A percentile compares a stretch with the other conserved stretches of the same genome.
Evolutionary conservation across 1,140 invertebrate genomes (phyloP).

Genomic region (Drosophila ercepeae): DNA sequence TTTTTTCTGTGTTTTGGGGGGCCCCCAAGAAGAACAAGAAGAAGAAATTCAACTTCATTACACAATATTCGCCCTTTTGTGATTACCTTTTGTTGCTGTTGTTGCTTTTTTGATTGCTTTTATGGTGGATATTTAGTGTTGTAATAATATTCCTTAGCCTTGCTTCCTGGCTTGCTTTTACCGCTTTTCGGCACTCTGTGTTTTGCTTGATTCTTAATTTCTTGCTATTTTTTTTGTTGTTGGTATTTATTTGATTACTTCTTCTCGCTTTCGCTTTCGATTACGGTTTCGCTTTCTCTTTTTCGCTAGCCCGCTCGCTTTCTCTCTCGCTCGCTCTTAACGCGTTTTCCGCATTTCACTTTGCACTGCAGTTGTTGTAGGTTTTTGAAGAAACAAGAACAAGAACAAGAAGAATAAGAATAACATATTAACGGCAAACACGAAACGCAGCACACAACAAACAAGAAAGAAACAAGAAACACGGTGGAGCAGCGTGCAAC

Average conservation of each 20-base stretch:
- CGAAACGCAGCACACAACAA: conserved; percentile 49
- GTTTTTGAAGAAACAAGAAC: neutral
- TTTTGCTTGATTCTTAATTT: conserved; percentile 1
- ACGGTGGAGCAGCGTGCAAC: conserved; percentile 28
- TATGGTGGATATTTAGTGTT: conserved; percentile 21
- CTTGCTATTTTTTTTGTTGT: neutral
- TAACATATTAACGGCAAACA: conserved; percentile 22
- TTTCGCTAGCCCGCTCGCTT: neutral
- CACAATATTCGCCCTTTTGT: conserved; percentile 56
- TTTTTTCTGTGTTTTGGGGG: conserved; percentile 4
- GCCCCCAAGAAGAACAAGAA: neutral
- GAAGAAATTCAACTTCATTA: conserved; percentile 70
- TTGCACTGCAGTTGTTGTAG: conserved; percentile 47
- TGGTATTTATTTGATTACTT: neutral
- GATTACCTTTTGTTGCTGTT: conserved; percentile 50
- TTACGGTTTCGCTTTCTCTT: neutral
- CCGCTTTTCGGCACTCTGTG: conserved; percentile 19
- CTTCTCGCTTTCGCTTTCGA: neutral
- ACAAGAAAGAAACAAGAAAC: conserved; percentile 44
- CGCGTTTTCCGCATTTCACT: conserved; percentile 60
- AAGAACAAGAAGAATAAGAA: conserved; percentile 4
- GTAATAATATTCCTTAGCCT: conserved; percentile 32
- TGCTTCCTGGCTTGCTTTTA: conserved; percentile 5
- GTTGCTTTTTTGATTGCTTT: conserved; percentile 47
- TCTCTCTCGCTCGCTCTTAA: conserved; percentile 11